Conservation (phyloP, 2,113 vertebrate species). For the Crotalus horridus region DNA sequence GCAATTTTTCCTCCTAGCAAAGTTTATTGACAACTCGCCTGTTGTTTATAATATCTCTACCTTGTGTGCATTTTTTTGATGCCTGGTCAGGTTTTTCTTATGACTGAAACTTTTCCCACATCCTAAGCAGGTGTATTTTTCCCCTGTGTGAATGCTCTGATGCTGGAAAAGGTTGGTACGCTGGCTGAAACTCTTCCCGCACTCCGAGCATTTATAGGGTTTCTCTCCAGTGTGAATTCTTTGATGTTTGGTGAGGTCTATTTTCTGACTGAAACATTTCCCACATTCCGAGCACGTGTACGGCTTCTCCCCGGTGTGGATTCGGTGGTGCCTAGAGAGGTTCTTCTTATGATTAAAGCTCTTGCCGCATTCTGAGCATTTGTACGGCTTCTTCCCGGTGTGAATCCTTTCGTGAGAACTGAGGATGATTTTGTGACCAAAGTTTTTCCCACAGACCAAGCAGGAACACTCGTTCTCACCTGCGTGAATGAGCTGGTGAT, state of each 20-base stretch:
- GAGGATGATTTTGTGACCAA: not conserved
- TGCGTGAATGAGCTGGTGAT: not conserved
- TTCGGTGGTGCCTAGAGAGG: not conserved
- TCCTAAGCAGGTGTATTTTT: not conserved
- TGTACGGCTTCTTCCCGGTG: not conserved
- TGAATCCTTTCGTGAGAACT: not conserved
- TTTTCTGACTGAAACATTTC: not conserved
- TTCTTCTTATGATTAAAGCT: not conserved
- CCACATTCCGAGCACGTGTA: not conserved
- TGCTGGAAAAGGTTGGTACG: not conserved
- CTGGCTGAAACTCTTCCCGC: not conserved
- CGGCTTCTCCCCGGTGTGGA: not conserved
- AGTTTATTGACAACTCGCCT: not conserved
- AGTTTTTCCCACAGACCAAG: not conserved
- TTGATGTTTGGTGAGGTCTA: not conserved
- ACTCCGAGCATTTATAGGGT: not conserved
- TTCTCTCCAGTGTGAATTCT: not conserved
- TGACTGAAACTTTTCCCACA: not conserved
- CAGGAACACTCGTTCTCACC: not conserved
- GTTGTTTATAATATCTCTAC: not conserved
- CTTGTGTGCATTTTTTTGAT: not conserved
- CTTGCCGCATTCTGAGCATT: not conserved
- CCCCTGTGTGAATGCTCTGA: not conserved
- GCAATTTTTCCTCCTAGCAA: not conserved
- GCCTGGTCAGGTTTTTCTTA: not conserved